phyloP scores from a whole-genome alignment of 2,888 invertebrate species.

The Acronicta leporina region DNA sequence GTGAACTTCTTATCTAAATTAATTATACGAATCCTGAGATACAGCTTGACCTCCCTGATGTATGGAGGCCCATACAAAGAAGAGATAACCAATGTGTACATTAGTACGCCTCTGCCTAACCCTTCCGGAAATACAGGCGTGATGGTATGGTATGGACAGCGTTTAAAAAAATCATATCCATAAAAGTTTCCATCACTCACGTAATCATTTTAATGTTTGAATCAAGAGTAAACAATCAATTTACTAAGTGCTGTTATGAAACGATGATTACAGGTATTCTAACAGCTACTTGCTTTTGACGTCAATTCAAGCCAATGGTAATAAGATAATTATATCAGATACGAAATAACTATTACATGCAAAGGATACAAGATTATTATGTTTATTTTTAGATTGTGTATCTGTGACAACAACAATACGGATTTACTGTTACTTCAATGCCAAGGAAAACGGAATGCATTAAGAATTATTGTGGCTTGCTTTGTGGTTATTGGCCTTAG shows the following conservation, averaged over 20 bases:
- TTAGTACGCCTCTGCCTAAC: no score
- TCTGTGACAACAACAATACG: not conserved
- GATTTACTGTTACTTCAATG: not conserved
- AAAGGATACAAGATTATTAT: slow-evolving; percentile 8
- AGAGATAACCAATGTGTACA: no score
- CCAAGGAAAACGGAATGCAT: not conserved
- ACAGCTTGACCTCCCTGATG: no score
- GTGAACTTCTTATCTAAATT: no score
- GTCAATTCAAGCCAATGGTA: slow-evolving; percentile 42
- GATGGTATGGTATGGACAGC: no score
- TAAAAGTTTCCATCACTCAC: no score
- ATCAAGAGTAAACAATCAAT: slow-evolving; percentile 17
- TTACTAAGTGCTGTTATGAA: slow-evolving; percentile 19
- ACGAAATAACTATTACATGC: slow-evolving; percentile 15
- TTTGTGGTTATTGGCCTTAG: no score
- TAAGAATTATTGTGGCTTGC: no score
- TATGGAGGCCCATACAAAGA: no score
- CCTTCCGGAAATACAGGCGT: no score
- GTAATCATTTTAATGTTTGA: not conserved
- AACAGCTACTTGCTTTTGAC: slow-evolving; percentile 34
- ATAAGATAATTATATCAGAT: slow-evolving; percentile 41
- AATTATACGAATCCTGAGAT: no score
- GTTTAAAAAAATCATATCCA: no score
- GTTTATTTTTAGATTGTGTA: slow-evolving; percentile 25
- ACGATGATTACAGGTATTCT: slow-evolving; percentile 33